These are phyloP conservation scores for Rutpela maculata DNA, from an alignment of 2,888 invertebrate species.

Conservation along the genomic window DNA sequence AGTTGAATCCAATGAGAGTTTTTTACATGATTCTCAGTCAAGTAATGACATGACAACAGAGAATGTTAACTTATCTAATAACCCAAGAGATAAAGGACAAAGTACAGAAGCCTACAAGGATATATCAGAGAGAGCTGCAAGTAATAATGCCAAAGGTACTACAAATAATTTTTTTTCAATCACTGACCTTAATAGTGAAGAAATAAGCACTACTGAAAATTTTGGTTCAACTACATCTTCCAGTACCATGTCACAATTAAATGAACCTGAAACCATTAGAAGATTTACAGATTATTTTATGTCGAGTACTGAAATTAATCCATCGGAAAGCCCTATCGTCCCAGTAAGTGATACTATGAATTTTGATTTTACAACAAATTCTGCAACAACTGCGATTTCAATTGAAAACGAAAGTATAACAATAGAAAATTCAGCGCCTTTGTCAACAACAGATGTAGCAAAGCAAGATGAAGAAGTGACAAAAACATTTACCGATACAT, in stretches of 20 bases:
- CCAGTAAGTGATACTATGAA: no score
- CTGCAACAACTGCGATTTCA: no score
- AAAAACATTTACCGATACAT: background rate
- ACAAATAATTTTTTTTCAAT: no score
- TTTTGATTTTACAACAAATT: no score
- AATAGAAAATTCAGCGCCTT: background rate
- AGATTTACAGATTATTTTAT: background rate
- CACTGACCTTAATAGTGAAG: background rate
- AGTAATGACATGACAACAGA: no score
- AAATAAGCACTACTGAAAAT: background rate
- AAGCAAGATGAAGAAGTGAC: no score
- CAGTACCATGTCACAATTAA: background rate
- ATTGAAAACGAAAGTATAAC: background rate
- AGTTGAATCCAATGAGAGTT: background rate
- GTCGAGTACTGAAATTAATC: background rate
- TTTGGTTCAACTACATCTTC: background rate
- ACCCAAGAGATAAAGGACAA: no score
- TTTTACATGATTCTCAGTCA: background rate
- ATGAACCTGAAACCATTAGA: background rate
- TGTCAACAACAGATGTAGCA: no score
- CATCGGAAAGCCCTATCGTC: background rate
- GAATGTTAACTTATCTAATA: no score
- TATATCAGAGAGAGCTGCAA: no score
- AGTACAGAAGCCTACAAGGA: no score
- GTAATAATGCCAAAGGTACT: no score